Evolutionary conservation across 1,140 invertebrate genomes (phyloP), one percentile per base, ranked within the genome.

Genomic region (Gryon sp.): DNA sequence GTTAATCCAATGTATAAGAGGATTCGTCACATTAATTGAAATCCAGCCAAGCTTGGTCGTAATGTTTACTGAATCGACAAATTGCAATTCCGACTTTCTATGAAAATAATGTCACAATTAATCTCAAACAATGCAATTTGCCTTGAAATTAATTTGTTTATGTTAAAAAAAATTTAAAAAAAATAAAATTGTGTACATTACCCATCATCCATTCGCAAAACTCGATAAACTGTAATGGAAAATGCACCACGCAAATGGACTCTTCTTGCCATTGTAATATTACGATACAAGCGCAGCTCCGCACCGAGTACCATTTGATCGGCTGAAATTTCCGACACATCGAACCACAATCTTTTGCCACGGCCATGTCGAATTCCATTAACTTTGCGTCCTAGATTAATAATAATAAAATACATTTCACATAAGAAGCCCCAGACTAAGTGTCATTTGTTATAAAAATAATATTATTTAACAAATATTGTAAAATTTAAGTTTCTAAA

Each of bases 291-390:
- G 22, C 95, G 90, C 6, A 99, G 86, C 85, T 98, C 96, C 0
- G 96, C 95, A 40, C 93, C 93, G 15, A 97, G 92, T 12, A 98
- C 91, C 3, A 92, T 91, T 78, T 97, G 94, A 46, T 93, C 93
- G 1, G 90, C 86, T 1, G 95, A 92, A n/a, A 97, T 92, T 82
- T 97, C 95, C 4, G 93, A 92, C 6, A 97, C 93, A 84, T 98
- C 95, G 86, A 99, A 99, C 95, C 95, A 98, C n/a, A 98, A 92
- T 32, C 94, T 92, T 79, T 94, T 92, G 1, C 96, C 95, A 81
- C 93, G 92, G 66, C 95, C 94, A 80, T 97, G 95, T 1, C 95
- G 91, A 30, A 95, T 90, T 22, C 91, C 91, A 32, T 92, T 90
- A 19, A 94, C 90, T 65, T 76, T 76, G 2, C 36, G 48, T 45